Conservation (phyloP, 1,140 invertebrate genomes). For the Drosophila gunungcola region DNA sequence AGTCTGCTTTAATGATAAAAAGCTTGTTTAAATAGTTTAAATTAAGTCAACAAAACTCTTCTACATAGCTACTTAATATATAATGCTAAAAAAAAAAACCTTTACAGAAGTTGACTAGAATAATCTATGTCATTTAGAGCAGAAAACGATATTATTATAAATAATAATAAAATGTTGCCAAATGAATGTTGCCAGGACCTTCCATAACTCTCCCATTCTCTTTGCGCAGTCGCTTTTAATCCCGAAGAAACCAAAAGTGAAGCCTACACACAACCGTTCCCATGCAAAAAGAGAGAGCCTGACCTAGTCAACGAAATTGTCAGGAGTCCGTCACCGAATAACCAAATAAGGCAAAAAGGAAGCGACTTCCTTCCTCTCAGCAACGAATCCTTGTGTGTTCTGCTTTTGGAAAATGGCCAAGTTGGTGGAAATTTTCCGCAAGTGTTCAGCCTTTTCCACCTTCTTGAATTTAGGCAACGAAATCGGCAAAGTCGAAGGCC, state of each 20-base stretch:
- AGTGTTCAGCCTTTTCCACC: constrained; percentile 9
- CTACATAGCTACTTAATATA: too few species aligned
- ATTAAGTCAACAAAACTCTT: too few species aligned
- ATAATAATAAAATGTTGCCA: constrained; percentile 35
- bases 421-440: constrained; percentile 13
- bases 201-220: constrained; percentile 7
- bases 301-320: constrained; percentile 75
- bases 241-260: constrained; percentile 49
- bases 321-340: constrained; percentile 45
- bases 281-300: constrained; percentile 52
- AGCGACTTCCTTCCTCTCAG: constrained; percentile 25
- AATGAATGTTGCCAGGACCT: constrained; percentile 58
- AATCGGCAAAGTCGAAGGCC: neutral
- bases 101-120: too few species aligned
- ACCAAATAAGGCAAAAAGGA: constrained; percentile 70
- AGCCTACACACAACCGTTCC: constrained; percentile 28
- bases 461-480: constrained; percentile 29
- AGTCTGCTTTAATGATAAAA: too few species aligned
- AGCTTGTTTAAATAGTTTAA: too few species aligned
- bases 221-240: constrained; percentile 57
- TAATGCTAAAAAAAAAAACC: too few species aligned
- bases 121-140: neutral
- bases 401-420: constrained; percentile 17
- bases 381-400: constrained; percentile 21
- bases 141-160: neutral